Conservation (phyloP, 2,888 invertebrate species). For the Hoplodrina blanda region DNA sequence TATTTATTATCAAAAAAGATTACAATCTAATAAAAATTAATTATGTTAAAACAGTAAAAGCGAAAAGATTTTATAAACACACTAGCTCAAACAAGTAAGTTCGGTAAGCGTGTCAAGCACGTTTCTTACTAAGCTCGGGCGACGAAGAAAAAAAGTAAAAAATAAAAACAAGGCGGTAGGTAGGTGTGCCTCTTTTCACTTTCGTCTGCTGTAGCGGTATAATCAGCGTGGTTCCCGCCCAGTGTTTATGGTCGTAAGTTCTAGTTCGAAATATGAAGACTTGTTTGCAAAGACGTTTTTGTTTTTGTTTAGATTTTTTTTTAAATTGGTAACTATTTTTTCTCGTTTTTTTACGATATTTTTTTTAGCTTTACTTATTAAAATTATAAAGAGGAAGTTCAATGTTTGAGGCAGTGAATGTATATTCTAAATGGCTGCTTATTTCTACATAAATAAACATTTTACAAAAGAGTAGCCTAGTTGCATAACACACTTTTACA, state of each 20-base stretch:
- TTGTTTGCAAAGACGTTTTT: slow-evolving; percentile 20
- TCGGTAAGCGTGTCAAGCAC: slow-evolving; percentile 64
- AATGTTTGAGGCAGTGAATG: background rate
- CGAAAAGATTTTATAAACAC: slow-evolving; percentile 39
- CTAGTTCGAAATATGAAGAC: slow-evolving; percentile 9
- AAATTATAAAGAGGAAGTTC: background rate
- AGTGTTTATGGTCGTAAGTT: slow-evolving; percentile 36
- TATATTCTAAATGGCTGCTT: background rate
- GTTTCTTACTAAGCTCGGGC: slow-evolving; percentile 49
- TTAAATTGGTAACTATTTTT: background rate
- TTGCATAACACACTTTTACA: too few relatives aligned
- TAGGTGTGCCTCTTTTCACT: slow-evolving; percentile 67
- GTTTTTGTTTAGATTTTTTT: background rate
- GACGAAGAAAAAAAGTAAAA: slow-evolving; percentile 54
- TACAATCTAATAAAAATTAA: slow-evolving; percentile 10
- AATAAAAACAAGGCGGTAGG: slow-evolving; percentile 55
- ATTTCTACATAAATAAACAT: background rate
- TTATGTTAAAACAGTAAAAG: slow-evolving; percentile 30
- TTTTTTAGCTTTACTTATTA: background rate
- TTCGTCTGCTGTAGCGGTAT: slow-evolving; percentile 67
- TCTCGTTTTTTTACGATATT: background rate
- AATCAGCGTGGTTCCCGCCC: slow-evolving; percentile 36
- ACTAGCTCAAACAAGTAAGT: slow-evolving; percentile 47
- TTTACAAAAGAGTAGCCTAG: background rate
- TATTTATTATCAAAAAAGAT: background rate